Percentiles rank a stretch among this genome's conserved stretches.
phyloP scores from a whole-genome alignment of 2,888 invertebrate genomes.

The Apocheima hispidaria region DNA sequence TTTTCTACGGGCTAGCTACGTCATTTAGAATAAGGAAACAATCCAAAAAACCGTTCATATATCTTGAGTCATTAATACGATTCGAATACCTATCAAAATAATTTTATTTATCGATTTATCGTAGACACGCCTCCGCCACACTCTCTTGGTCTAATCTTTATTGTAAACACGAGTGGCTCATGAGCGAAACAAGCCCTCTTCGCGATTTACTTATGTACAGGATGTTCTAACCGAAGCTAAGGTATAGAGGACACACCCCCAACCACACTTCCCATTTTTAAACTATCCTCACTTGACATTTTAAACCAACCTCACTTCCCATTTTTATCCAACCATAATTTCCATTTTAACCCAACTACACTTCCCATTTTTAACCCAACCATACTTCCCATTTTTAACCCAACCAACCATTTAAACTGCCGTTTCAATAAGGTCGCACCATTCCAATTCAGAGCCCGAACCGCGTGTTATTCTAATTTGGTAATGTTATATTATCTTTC shows the following conservation, averaged over 20 bases:
- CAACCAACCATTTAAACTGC: no score
- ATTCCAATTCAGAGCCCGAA: no score
- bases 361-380: no score
- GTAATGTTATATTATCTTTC: no score
- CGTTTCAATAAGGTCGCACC: no score
- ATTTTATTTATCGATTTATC: conserved; percentile 2
- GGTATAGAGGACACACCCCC: conserved; percentile 13
- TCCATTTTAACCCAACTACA: no score
- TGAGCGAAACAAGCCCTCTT: conserved; percentile 9
- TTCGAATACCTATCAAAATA: neutral
- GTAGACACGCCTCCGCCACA: conserved; percentile 14
- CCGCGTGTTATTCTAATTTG: no score
- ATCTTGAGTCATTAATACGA: neutral
- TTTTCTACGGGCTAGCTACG: no score
- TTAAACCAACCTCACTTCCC: no score
- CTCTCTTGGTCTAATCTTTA: neutral
- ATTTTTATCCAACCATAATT: no score
- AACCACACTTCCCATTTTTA: neutral
- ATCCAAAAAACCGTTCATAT: neutral
- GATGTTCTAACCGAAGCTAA: neutral
- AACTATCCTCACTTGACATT: no score
- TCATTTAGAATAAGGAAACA: neutral
- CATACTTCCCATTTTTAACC: no score
- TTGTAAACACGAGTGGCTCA: conserved; percentile 14
- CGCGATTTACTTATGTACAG: neutral